A percentile compares a stretch with the other conserved stretches of the same genome.
These are phyloP conservation scores for Prosapia bicincta DNA, from an alignment of 2,888 invertebrate species.

Conservation along the genomic window DNA sequence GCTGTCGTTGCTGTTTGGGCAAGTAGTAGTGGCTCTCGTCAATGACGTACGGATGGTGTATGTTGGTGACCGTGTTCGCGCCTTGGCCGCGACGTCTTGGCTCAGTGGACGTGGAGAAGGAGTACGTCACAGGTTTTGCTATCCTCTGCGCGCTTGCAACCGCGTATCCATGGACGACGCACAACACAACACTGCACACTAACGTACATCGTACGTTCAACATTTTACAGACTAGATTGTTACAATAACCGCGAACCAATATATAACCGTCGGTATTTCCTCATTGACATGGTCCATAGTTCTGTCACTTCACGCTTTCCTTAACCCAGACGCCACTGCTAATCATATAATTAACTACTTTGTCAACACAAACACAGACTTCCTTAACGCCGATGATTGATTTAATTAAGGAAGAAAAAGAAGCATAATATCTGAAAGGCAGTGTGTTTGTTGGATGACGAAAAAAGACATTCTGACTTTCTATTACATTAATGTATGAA, in stretches of 20 bases:
- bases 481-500: no score
- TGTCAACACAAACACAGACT: background rate
- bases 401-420: no score
- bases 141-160: constrained; percentile 5
- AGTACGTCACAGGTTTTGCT: constrained; percentile 8
- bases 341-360: background rate
- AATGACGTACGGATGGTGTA: background rate
- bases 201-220: background rate
- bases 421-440: no score
- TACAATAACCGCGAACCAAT: background rate
- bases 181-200: background rate
- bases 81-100: background rate
- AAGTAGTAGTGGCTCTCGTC: background rate
- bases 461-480: no score
- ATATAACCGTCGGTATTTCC: background rate
- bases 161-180: background rate
- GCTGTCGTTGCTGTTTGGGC: background rate
- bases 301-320: background rate
- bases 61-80: background rate
- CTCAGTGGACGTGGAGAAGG: constrained; percentile 7
- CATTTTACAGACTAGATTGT: background rate
- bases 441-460: no score
- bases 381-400: no score
- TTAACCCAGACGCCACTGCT: background rate
- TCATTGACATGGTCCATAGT: background rate